Evolutionary conservation across 2,888 invertebrate genomes (phyloP), one percentile per base, ranked within the genome.

Genomic region (Ectobius pallidus): DNA sequence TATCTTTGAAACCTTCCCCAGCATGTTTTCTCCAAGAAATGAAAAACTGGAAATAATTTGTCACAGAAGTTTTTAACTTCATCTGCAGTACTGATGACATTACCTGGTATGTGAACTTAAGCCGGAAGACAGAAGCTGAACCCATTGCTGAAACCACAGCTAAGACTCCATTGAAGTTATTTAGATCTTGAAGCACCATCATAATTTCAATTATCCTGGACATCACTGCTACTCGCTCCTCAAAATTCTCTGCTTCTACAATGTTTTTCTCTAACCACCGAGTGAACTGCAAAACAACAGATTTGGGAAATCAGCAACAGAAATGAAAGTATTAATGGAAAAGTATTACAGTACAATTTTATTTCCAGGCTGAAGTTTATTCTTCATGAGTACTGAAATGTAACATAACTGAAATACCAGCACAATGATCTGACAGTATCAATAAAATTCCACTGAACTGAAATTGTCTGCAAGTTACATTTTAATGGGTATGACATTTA

Each of bases 131-230:
- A 69, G 97, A 92, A 16, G 98, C 96, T 44, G 95, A 95, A 70
- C 92, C 93, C 85, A 96, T 91, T 39, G 98, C 98, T 73, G 96
- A 93, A 65, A 94, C 92, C 73, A 97, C 93, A 42, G 97, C 97
- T 72, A 99, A 86, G 70, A 99, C 95, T 0, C 97, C 99, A 85
- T 97, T 99, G 85, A 99, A 99, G 86, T 99, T 99, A 85, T 99
- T 99, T 75, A 99, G 87, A 82, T 98, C 97, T 76, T 95, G 91
- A 81, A 99, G 90, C 72, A 96, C 96, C 80, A 93, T 89, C 93
- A 97, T 96, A 76, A 99, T 90, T 85, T 99, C 99, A 75, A 99
- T 89, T 71, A 96, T 90, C 20, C 99, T 87, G 70, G 92, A 92
- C 73, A 97, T 88, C 75, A 99, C 92, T 0, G 94, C 96, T 72